A percentile compares a stretch with the other conserved stretches of the same genome.
These are phyloP conservation scores for Drosophila repletoides DNA, from an alignment of 1,140 invertebrate genomes.

Conservation along the genomic window DNA sequence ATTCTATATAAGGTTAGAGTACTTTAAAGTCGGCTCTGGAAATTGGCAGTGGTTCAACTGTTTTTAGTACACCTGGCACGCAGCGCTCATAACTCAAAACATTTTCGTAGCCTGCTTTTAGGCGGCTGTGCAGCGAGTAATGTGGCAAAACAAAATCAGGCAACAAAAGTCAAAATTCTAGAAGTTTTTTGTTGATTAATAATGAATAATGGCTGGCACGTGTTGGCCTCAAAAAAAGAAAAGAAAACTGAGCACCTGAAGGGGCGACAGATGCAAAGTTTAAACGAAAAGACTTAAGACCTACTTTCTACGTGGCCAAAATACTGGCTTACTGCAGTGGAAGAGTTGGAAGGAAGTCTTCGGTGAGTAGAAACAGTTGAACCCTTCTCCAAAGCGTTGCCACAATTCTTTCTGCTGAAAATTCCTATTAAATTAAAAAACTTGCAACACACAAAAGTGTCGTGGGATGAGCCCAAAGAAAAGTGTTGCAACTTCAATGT, in stretches of 20 bases:
- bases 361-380: too few relatives aligned
- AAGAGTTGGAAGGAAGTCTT: too few relatives aligned
- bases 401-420: neutral
- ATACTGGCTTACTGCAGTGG: neutral
- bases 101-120: constrained; percentile 32
- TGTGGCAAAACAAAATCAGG: constrained; percentile 52
- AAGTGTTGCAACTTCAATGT: neutral
- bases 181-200: constrained; percentile 43
- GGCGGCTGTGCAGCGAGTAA: constrained; percentile 23
- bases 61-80: constrained; percentile 73
- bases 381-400: too few relatives aligned
- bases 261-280: too few relatives aligned
- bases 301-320: too few relatives aligned
- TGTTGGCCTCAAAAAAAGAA: constrained; percentile 8
- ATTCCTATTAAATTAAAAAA: neutral
- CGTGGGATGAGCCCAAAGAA: neutral
- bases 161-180: constrained; percentile 47
- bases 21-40: neutral
- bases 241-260: neutral
- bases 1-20: neutral
- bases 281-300: constrained; percentile 2
- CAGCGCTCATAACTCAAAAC: constrained; percentile 71
- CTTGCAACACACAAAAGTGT: neutral
- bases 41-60: neutral
- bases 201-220: constrained; percentile 61